phyloP scores from a whole-genome alignment of 2,888 invertebrate species.

The Macrosiphum euphorbiae region DNA sequence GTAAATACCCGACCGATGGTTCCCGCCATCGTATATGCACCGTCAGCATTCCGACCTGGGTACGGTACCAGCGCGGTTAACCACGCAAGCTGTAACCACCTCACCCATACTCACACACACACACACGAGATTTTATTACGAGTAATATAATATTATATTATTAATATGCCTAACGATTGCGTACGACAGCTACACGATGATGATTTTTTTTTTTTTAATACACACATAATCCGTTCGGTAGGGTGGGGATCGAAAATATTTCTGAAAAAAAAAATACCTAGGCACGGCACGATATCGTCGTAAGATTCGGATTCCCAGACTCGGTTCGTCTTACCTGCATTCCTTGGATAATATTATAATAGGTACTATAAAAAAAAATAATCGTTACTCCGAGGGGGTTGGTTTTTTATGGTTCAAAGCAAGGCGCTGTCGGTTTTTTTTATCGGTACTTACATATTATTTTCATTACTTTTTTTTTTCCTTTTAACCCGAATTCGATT shows the following conservation, averaged over 20 bases:
- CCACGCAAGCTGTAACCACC: neutral
- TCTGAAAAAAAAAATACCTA: neutral
- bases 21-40: no score
- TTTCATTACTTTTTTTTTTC: neutral
- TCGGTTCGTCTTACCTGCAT: neutral
- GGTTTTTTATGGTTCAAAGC: neutral
- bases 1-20: neutral
- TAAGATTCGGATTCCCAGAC: neutral
- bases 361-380: neutral
- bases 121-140: neutral
- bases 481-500: neutral
- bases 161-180: neutral
- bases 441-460: neutral
- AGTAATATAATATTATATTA: constrained; percentile 12
- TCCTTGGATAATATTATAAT: neutral
- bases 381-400: neutral
- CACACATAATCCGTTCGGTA: neutral
- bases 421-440: neutral
- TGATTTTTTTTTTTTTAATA: neutral
- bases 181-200: neutral
- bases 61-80: neutral
- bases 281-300: neutral
- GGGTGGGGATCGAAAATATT: neutral
- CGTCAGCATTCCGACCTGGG: neutral
- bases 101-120: neutral